Evolutionary conservation across 2,888 invertebrate species (phyloP).

Genomic region (Eustalomyia histrio): DNA sequence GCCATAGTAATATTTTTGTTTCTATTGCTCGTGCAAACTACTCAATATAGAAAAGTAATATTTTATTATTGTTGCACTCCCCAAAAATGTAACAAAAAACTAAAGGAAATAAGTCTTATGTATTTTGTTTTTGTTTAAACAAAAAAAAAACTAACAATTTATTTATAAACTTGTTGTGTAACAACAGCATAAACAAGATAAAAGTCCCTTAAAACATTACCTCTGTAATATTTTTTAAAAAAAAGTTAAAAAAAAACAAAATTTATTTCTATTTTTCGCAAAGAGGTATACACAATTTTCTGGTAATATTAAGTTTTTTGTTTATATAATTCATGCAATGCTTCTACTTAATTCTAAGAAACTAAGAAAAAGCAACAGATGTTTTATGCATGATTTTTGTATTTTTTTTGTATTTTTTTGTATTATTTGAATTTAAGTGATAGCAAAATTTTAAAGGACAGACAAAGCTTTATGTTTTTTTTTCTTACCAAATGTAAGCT

Average conservation of each 20-base stretch:
- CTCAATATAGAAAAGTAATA: conserved; percentile 51
- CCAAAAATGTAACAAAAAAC: conserved; percentile 1
- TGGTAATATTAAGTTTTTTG: conserved; percentile 12
- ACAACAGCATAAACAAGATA: conserved; percentile 10
- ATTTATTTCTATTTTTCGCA: not conserved
- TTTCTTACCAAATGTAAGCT: not conserved
- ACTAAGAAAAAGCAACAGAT: conserved; percentile 36
- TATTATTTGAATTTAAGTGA: conserved; percentile 24
- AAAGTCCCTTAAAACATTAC: not conserved
- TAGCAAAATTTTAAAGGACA: not conserved
- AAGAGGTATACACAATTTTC: not conserved
- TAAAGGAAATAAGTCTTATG: not conserved
- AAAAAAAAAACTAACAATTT: conserved; percentile 22
- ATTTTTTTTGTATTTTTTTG: not conserved
- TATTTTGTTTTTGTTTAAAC: not conserved
- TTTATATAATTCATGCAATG: conserved; percentile 23
- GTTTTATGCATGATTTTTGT: conserved; percentile 45
- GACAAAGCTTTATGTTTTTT: not conserved
- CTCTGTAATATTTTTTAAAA: not conserved
- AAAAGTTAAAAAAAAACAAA: not conserved
- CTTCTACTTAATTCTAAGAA: conserved; percentile 17
- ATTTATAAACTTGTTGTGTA: conserved; percentile 34
- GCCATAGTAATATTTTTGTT: conserved; percentile 29
- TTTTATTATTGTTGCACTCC: conserved; percentile 45
- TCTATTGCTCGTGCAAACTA: conserved; percentile 27